Base-by-base conservation (phyloP, 92 coral and sea anemone genomes). In the Epizoanthus ramosus region DNA sequence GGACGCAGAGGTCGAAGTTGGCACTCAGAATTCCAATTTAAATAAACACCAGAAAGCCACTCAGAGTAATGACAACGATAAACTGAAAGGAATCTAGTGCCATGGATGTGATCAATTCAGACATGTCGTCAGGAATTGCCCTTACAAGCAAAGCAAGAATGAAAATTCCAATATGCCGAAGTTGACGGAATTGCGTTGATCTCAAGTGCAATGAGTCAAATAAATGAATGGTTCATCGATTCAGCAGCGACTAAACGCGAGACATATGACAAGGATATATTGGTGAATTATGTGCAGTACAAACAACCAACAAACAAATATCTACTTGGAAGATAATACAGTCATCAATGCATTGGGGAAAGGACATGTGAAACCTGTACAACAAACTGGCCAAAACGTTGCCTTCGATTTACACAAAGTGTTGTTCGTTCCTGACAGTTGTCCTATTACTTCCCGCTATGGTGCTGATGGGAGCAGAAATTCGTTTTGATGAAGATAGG, bases 181-280 rank as follows among this genome's bases (percentile, higher is more conserved):
- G 94, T 22, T 60, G 91, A 80, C 18, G 94, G 91, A 66, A 84
- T 86, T 60, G 91, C 89, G 54, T 67, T 88, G 65, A 86, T 88
- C 58, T 88, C 89, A 73, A 84, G 76, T 70, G 67, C 69, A 63
- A 70, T 73, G 50, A 80, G 67, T 80, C 76, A 67, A 53, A 64
- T 74, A 64, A 79, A 63, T 31, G 67, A 68, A 71, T 86, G 91
- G 92, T 92, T 92, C 68, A 92, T 86, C 60, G 90, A 91, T 85
- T 91, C 92, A 24, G 95, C 92, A 84, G 95, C 89, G 33, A 88
- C 83, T 19, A 90, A 90, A 81, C 90, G 88, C 52, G 81, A 85
- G 90, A 81, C 89, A 82, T 33, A 75, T 28, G 87, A 91, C 57
- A 84, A 75, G 75, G 75, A 80, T 58, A 79, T 87, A 71, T 84